A percentile compares a stretch with the other conserved stretches of the same genome.
Evolutionary conservation across 2,888 invertebrate species (phyloP).

Genomic region (Ichneumon xanthorius): DNA sequence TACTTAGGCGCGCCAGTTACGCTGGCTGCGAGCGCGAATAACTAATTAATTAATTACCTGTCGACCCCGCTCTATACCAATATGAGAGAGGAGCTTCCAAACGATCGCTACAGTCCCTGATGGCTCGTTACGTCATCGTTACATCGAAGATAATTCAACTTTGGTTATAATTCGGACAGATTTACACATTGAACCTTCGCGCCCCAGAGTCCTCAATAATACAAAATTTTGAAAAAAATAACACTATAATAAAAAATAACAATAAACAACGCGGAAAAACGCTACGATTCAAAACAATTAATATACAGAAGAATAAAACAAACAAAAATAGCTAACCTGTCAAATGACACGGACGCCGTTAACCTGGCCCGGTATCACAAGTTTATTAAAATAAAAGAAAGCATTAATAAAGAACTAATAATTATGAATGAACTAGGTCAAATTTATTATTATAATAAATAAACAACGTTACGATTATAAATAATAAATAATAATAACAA

Average conservation of each 20-base stretch:
- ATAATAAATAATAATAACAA: too few species aligned
- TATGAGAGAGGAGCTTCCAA: not conserved
- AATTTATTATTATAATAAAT: too few species aligned
- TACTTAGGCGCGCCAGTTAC: constrained; percentile 25
- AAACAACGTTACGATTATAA: too few species aligned
- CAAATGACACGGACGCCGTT: too few species aligned
- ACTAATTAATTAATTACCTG: constrained; percentile 37
- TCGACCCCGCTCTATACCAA: constrained; percentile 6
- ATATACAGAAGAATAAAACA: too few species aligned
- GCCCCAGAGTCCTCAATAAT: not conserved
- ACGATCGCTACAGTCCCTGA: not conserved
- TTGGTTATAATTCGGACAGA: not conserved
- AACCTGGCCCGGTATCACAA: too few species aligned
- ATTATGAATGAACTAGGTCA: not conserved
- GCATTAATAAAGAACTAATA: too few species aligned
- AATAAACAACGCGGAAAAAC: too few species aligned
- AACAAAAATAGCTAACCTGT: too few species aligned
- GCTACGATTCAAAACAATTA: too few species aligned
- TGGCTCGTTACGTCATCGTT: not conserved
- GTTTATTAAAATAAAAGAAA: too few species aligned
- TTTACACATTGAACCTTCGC: not conserved
- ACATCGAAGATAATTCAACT: not conserved
- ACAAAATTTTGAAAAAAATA: not conserved
- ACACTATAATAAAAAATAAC: not conserved
- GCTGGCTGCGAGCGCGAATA: constrained; percentile 5